A percentile compares a stretch with the other conserved stretches of the same genome.
Conservation (phyloP, 2,797 vertebrate genomes). For the Gadopsis marmoratus region DNA sequence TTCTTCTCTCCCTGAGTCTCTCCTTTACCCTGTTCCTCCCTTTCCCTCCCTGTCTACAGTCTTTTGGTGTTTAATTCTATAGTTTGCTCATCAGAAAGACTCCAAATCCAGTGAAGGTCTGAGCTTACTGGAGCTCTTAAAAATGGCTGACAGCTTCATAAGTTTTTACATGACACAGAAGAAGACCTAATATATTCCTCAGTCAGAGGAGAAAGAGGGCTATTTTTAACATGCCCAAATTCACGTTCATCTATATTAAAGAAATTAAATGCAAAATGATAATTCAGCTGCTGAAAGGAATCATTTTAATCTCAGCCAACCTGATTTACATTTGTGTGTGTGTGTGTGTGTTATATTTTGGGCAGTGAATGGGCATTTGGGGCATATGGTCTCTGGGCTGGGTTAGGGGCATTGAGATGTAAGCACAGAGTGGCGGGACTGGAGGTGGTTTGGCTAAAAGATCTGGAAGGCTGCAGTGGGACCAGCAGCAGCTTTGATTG, state of each 20-base stretch:
- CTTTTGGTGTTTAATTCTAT: conserved; percentile 44
- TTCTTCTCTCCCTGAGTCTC: not conserved
- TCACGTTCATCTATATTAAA: conserved; percentile 33
- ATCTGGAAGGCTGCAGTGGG: conserved; percentile 52
- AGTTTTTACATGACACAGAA: conserved; percentile 1
- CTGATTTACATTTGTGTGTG: not conserved
- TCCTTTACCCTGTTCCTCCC: not conserved
- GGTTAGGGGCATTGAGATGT: not conserved
- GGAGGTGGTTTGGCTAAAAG: conserved; percentile 48
- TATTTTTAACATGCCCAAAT: conserved; percentile 27
- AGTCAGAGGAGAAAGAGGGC: conserved; percentile 8
- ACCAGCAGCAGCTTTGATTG: conserved; percentile 38
- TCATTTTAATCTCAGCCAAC: not conserved
- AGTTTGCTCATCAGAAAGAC: conserved; percentile 23
- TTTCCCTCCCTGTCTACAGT: conserved; percentile 10
- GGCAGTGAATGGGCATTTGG: not conserved
- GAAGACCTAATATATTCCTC: conserved; percentile 4
- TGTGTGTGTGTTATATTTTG: not conserved
- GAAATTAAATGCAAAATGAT: conserved; percentile 18
- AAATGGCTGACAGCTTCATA: conserved; percentile 27
- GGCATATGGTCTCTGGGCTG: not conserved
- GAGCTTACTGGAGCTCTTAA: conserved; percentile 6
- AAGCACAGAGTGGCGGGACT: conserved; percentile 20
- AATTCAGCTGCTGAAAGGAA: conserved; percentile 11
- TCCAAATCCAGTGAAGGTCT: conserved; percentile 11